Percentiles rank a stretch among this genome's conserved stretches.
Evolutionary conservation across 1,140 invertebrate species (phyloP).

Genomic region (Antheraea pernyi): DNA sequence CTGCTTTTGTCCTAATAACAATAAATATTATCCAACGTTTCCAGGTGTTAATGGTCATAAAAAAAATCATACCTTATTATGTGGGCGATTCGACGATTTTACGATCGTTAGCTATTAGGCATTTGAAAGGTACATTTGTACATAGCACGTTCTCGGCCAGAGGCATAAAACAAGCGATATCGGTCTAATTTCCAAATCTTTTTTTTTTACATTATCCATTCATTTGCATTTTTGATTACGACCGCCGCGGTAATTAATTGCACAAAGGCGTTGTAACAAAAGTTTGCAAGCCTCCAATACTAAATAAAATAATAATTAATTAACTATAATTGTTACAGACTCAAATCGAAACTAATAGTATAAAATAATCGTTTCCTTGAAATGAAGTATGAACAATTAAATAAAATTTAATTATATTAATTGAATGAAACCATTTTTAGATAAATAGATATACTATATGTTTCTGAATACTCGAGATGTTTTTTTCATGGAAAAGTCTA

Average conservation of each 20-base stretch:
- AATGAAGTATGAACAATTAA: too few species aligned
- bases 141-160: neutral
- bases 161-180: constrained; percentile 14
- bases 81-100: constrained; percentile 41
- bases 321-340: neutral
- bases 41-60: constrained; percentile 49
- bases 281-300: neutral
- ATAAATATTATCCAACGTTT: constrained; percentile 41
- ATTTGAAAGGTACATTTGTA: too few species aligned
- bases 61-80: constrained; percentile 47
- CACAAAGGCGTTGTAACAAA: neutral
- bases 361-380: neutral
- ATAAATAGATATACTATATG: too few species aligned
- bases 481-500: too few species aligned
- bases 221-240: neutral
- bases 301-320: neutral
- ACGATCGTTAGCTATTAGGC: constrained; percentile 15
- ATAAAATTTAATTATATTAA: too few species aligned
- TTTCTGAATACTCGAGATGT: too few species aligned
- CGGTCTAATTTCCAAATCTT: constrained; percentile 4
- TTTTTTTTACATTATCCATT: neutral
- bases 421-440: too few species aligned
- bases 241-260: neutral
- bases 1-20: constrained; percentile 37
- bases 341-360: neutral